A percentile compares a stretch with the other conserved stretches of the same genome.
phyloP scores from a whole-genome alignment of 2,888 invertebrate species.

The Scrobipalpa costella region DNA sequence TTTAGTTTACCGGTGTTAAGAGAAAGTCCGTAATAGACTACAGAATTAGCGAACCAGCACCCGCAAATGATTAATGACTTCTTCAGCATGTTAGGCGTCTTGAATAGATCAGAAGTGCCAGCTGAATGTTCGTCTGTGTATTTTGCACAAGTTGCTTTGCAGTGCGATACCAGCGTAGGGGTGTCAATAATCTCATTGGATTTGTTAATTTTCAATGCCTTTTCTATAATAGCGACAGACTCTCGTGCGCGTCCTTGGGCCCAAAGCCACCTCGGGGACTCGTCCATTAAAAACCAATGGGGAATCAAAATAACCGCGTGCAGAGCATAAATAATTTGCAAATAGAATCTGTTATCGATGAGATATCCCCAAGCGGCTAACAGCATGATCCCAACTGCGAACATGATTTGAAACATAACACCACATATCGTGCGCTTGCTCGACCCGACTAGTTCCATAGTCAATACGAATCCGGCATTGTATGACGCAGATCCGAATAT shows the following conservation, averaged over 20 bases:
- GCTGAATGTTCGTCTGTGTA: constrained; percentile 75
- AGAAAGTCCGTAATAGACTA: constrained; percentile 92
- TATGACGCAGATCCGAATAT: constrained; percentile 91
- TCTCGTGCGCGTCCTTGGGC: constrained; percentile 88
- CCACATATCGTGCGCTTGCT: constrained; percentile 90
- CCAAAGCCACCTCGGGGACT: constrained; percentile 95
- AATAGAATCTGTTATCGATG: constrained; percentile 85
- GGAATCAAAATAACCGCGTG: constrained; percentile 87
- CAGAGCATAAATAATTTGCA: constrained; percentile 89
- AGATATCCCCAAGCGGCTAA: constrained; percentile 91
- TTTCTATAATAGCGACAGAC: constrained; percentile 87
- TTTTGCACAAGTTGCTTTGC: constrained; percentile 75
- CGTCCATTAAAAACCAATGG: constrained; percentile 93
- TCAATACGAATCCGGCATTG: constrained; percentile 84
- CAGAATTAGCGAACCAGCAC: constrained; percentile 93
- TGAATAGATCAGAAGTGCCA: constrained; percentile 87
- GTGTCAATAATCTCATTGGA: constrained; percentile 83
- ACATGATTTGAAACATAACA: constrained; percentile 89
- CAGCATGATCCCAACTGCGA: constrained; percentile 90
- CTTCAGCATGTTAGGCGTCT: constrained; percentile 87
- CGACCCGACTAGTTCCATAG: constrained; percentile 92
- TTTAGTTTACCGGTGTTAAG: constrained; percentile 89
- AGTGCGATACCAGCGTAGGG: constrained; percentile 83
- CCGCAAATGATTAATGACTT: constrained; percentile 91
- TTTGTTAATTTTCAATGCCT: constrained; percentile 86